Percentiles rank a stretch among this genome's conserved stretches.
Conservation (phyloP, 2,113 vertebrate genomes). For the Cyanoramphus novaezelandiae region DNA sequence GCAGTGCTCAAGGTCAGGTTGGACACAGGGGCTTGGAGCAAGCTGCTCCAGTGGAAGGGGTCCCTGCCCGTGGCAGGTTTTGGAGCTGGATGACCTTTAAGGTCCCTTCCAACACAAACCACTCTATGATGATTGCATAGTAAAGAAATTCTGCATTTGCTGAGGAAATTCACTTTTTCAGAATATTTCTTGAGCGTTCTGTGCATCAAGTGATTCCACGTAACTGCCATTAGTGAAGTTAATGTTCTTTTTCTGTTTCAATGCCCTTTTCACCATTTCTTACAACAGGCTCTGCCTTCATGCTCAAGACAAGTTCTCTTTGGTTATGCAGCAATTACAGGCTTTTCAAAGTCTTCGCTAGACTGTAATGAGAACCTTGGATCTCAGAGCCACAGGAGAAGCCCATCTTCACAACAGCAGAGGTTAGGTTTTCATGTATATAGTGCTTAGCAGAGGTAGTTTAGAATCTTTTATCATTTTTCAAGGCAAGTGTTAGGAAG, state of each 20-base stretch:
- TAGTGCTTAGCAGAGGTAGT: neutral
- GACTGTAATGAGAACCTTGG: neutral
- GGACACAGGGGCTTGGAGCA: no score
- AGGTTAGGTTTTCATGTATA: neutral
- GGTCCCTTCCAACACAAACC: neutral
- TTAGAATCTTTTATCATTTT: neutral
- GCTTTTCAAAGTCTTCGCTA: neutral
- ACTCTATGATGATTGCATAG: neutral
- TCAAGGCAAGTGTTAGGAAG: neutral
- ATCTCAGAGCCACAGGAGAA: neutral
- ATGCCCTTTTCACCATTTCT: neutral
- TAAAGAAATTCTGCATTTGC: neutral
- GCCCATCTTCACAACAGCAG: neutral
- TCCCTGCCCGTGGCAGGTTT: fast-evolving
- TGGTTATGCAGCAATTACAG: neutral
- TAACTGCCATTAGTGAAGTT: neutral
- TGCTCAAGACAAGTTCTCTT: neutral
- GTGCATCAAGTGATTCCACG: neutral
- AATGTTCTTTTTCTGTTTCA: neutral
- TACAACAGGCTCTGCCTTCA: neutral
- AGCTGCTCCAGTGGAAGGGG: neutral
- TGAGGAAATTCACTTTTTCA: neutral
- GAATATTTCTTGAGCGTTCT: neutral
- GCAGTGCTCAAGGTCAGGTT: no score
- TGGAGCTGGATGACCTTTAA: neutral